Conservation (phyloP, 2,888 invertebrate genomes). For the Chelonus formosanus region DNA sequence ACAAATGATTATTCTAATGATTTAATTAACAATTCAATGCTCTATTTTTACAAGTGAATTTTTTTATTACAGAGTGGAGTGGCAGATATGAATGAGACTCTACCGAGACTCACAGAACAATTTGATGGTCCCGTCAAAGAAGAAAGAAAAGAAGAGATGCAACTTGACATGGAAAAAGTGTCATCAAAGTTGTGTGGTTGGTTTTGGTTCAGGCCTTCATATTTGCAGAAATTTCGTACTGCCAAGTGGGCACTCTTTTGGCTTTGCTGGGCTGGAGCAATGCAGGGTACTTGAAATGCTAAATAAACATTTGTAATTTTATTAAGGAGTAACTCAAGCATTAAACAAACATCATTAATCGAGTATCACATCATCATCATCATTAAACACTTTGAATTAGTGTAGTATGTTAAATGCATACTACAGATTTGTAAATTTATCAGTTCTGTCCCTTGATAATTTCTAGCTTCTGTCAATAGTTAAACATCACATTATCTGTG, state of each 20-base stretch:
- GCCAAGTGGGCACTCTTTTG: constrained; percentile 84
- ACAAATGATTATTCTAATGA: no score
- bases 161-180: constrained; percentile 37
- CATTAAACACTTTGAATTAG: background rate
- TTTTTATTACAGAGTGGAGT: constrained; percentile 49
- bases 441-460: background rate
- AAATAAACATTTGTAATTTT: constrained; percentile 3
- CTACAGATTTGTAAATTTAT: constrained; percentile 20
- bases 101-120: constrained; percentile 52
- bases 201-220: constrained; percentile 72
- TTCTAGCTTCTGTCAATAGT: no score
- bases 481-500: no score
- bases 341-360: constrained; percentile 22
- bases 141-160: constrained; percentile 44
- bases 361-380: background rate
- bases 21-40: background rate
- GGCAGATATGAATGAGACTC: constrained; percentile 51
- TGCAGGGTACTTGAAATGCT: constrained; percentile 71
- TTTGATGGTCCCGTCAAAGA: constrained; percentile 48
- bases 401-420: constrained; percentile 8
- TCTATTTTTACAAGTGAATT: no score
- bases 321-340: background rate
- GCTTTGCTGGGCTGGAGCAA: constrained; percentile 81
- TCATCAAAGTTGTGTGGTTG: constrained; percentile 70
- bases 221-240: constrained; percentile 75